Evolutionary conservation across 2,113 vertebrate species (phyloP).

Genomic region (Catagonus wagneri): DNA sequence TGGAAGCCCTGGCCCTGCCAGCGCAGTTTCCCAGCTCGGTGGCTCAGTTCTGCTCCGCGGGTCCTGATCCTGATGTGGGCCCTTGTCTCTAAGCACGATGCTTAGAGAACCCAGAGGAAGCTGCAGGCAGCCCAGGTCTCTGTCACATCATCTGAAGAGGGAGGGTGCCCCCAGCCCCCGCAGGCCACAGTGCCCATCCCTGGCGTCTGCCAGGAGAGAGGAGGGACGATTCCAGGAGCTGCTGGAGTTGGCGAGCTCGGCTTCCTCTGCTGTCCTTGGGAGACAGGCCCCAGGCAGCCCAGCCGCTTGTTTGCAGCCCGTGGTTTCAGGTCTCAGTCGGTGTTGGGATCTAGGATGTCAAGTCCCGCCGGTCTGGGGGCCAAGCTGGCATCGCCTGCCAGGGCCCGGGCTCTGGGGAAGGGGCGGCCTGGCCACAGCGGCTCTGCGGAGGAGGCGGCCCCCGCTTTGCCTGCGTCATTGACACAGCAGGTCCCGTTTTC

Average conservation of each 20-base stretch:
- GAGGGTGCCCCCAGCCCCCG: neutral
- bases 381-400: accelerated
- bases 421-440: accelerated
- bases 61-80: neutral
- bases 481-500: neutral
- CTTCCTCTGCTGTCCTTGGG: accelerated
- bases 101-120: neutral
- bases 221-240: neutral
- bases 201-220: neutral
- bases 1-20: accelerated
- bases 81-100: neutral
- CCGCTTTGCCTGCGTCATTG: neutral
- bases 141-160: neutral
- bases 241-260: too few relatives aligned
- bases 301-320: accelerated
- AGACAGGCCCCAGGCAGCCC: neutral
- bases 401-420: neutral
- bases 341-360: neutral
- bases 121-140: neutral
- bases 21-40: neutral
- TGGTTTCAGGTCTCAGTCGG: accelerated
- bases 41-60: neutral
- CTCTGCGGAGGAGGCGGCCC: neutral
- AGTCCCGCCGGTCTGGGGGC: neutral
- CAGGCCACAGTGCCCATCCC: neutral